A percentile compares a stretch with the other conserved stretches of the same genome.
Evolutionary conservation across 2,113 vertebrate genomes (phyloP).

Genomic region (Alaudala cheleensis): DNA sequence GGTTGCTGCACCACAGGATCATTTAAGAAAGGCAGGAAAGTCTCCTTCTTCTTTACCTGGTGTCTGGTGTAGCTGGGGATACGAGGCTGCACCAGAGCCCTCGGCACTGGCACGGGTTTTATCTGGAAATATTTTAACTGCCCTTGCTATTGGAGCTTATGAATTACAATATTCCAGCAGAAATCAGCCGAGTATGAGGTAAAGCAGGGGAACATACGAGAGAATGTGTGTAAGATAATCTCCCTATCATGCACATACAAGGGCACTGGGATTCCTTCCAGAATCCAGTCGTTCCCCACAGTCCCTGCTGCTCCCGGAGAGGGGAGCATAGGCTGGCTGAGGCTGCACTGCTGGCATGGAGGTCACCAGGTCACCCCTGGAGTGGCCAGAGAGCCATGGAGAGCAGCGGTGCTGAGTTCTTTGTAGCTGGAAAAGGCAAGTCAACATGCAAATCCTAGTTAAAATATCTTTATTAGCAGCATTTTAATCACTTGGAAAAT

Average conservation of each 20-base stretch:
- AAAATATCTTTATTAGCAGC: constrained; percentile 68
- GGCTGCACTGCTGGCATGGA: background rate
- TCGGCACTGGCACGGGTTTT: fast-evolving
- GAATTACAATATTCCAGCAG: background rate
- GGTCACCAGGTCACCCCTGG: background rate
- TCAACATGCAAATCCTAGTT: constrained; percentile 46
- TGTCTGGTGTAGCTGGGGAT: background rate
- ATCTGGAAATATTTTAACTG: background rate
- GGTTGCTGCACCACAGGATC: fast-evolving
- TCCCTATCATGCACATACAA: background rate
- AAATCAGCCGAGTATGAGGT: background rate
- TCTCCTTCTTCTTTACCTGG: fast-evolving
- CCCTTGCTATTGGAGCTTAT: background rate
- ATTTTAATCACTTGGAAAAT: constrained; percentile 67
- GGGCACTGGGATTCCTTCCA: background rate
- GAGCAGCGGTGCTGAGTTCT: background rate
- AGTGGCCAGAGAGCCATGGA: background rate
- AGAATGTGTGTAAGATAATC: background rate
- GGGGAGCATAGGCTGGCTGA: background rate
- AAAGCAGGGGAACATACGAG: background rate
- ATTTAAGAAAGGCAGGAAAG: background rate
- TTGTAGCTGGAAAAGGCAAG: constrained; percentile 67
- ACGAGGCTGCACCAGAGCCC: background rate
- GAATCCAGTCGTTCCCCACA: background rate
- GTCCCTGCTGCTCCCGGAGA: background rate